Base-by-base conservation (phyloP, 2,797 vertebrate species). In the Pitangus sulphuratus region DNA sequence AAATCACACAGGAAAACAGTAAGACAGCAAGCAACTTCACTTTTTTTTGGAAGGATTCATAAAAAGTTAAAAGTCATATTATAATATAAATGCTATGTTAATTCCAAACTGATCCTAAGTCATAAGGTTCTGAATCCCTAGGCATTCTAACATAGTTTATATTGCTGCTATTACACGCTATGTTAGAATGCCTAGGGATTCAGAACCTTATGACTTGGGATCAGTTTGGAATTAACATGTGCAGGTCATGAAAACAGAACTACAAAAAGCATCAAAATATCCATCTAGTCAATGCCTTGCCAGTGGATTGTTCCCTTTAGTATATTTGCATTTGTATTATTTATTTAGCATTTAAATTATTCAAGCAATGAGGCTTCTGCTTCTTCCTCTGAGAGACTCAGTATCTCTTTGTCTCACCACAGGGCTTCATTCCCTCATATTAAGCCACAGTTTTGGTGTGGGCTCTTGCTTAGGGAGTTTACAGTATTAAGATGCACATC, bases 311-410 rank as follows among this genome's bases (percentile, higher is more conserved):
- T 92, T 91, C 71, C 80, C 89, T 91, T 84, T 84, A 87, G 85
- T 87, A 87, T 96, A 94, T 96, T 93, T 95, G 84, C 4, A 47
- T 89, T 94, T 96, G 89, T 96, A 95, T 97, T 96, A 96, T 96
- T 96, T 91, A 95, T 96, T 94, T 95, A 95, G 75, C 80, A 92
- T 95, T 93, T 97, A 88, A 96, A 91, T 97, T 96, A 96, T 93
- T 96, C 84, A 95, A 89, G 79, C 66, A 93, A 81, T 66, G 87
- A 90, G 53, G 54, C 58, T 95, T 87, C 81, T 33, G 72, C 68
- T 74, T 85, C 71, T 92, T 94, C 77, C 88, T 94, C 75, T 66
- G 71, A 94, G 88, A 93, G 62, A 61, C 53, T 95, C 71, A 54
- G 14, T 60, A 68, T 96, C 82, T 90, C 35, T 50, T 69, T 87